A percentile compares a stretch with the other conserved stretches of the same genome.
These are phyloP conservation scores for Erythrocercus mccallii DNA, from an alignment of 2,113 vertebrate species.

Conservation along the genomic window DNA sequence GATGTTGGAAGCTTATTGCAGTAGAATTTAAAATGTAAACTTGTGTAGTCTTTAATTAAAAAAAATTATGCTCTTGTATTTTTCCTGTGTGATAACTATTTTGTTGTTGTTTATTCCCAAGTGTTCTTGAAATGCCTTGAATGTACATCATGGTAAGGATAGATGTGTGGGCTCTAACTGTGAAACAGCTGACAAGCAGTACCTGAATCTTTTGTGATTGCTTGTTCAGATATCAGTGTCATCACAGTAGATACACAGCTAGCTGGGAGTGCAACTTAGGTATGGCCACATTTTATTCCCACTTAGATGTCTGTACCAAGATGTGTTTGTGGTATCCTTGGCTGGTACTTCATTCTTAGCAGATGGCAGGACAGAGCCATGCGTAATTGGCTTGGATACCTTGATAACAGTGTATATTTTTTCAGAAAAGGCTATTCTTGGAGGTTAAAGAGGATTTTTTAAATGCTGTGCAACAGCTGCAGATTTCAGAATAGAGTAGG, in stretches of 20 bases:
- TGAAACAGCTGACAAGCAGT: background rate
- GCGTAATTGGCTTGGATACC: background rate
- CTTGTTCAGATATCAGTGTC: background rate
- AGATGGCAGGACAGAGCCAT: background rate
- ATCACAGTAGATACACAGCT: background rate
- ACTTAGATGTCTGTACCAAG: background rate
- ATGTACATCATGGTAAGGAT: background rate
- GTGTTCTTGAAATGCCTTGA: background rate
- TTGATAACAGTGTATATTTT: background rate
- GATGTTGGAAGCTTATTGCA: background rate
- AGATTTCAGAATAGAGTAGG: background rate
- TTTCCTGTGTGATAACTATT: background rate
- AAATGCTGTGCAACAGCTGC: background rate
- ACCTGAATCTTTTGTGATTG: background rate
- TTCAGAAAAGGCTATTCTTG: background rate
- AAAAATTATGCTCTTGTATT: background rate
- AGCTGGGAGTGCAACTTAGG: background rate
- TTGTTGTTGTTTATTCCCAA: background rate
- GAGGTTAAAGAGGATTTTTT: background rate
- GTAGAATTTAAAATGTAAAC: background rate
- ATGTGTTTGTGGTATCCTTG: background rate
- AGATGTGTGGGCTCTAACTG: background rate
- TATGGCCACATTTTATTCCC: background rate
- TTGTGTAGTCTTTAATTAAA: background rate
- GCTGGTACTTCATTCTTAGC: background rate